These are phyloP conservation scores for Actias luna DNA, from an alignment of 2,888 invertebrate species.

Conservation along the genomic window DNA sequence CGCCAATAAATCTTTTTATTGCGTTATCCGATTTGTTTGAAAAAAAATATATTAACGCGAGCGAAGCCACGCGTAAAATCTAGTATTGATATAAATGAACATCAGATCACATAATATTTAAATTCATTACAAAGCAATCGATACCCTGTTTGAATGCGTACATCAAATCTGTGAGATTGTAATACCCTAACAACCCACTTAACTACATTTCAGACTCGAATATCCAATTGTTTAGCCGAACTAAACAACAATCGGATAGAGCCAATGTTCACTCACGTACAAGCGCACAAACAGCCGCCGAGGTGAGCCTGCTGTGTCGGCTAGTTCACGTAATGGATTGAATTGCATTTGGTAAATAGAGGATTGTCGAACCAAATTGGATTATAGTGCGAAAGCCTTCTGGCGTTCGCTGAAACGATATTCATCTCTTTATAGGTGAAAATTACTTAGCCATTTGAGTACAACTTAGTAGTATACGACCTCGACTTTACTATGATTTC, in stretches of 20 bases:
- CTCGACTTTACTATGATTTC: too few relatives aligned
- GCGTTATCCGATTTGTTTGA: too few relatives aligned
- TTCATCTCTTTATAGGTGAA: background rate
- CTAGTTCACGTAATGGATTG: slow-evolving; percentile 5
- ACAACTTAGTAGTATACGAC: background rate
- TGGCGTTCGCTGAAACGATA: background rate
- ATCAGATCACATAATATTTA: too few relatives aligned
- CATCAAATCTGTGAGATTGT: background rate
- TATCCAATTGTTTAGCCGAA: background rate
- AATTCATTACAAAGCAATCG: too few relatives aligned
- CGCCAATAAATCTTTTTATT: too few relatives aligned
- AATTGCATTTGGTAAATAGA: background rate
- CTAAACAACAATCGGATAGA: background rate
- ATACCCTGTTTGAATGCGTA: too few relatives aligned
- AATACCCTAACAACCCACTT: background rate
- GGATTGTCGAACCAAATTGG: slow-evolving; percentile 2
- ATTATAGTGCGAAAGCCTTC: background rate
- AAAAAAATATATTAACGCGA: too few relatives aligned
- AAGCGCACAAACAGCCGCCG: background rate
- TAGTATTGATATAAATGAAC: too few relatives aligned
- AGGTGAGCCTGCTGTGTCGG: background rate
- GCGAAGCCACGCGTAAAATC: too few relatives aligned
- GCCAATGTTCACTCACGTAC: background rate
- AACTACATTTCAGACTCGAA: background rate
- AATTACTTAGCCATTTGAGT: background rate